A percentile compares a stretch with the other conserved stretches of the same genome.
Evolutionary conservation across 2,113 vertebrate genomes (phyloP).

Genomic region (Hippocampus barbouri): DNA sequence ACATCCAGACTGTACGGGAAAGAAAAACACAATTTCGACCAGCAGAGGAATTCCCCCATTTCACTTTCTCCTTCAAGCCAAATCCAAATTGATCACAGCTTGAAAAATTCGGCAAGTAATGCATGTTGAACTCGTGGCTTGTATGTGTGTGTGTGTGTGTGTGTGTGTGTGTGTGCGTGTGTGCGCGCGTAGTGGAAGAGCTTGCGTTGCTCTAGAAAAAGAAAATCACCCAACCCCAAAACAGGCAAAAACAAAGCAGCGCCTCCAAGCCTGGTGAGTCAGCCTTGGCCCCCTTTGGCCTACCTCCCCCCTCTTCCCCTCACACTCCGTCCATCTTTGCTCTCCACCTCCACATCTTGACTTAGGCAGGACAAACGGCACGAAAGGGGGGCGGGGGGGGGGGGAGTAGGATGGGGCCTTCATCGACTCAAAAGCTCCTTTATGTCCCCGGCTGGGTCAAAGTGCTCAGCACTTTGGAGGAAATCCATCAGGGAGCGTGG

Average conservation of each 20-base stretch:
- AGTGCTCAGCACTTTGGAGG: conserved; percentile 14
- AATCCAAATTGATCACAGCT: conserved; percentile 67
- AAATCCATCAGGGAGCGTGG: conserved; percentile 7
- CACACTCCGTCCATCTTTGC: conserved; percentile 28
- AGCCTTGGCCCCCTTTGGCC: conserved; percentile 43
- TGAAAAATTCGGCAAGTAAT: conserved; percentile 54
- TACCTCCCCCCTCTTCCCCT: conserved; percentile 30
- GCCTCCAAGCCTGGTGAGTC: conserved; percentile 49
- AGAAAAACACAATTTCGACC: conserved; percentile 53
- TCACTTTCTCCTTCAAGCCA: conserved; percentile 49
- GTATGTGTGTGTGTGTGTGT: conserved; percentile 19
- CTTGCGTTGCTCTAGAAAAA: conserved; percentile 26
- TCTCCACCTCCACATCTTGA: conserved; percentile 26
- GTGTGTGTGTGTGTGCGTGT: conserved; percentile 12
- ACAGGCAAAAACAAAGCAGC: conserved; percentile 48
- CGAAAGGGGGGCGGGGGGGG: neutral
- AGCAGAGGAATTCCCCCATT: conserved; percentile 58
- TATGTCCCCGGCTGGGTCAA: conserved; percentile 13
- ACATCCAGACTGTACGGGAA: conserved; percentile 35
- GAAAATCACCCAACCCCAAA: conserved; percentile 36
- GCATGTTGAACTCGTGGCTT: conserved; percentile 7
- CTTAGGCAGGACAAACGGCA: conserved; percentile 17
- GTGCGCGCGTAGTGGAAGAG: conserved; percentile 8
- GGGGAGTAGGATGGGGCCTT: neutral
- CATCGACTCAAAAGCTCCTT: conserved; percentile 14